Evolutionary conservation across 2,113 vertebrate genomes (phyloP).

Genomic region (Cochlearius cochlearius): DNA sequence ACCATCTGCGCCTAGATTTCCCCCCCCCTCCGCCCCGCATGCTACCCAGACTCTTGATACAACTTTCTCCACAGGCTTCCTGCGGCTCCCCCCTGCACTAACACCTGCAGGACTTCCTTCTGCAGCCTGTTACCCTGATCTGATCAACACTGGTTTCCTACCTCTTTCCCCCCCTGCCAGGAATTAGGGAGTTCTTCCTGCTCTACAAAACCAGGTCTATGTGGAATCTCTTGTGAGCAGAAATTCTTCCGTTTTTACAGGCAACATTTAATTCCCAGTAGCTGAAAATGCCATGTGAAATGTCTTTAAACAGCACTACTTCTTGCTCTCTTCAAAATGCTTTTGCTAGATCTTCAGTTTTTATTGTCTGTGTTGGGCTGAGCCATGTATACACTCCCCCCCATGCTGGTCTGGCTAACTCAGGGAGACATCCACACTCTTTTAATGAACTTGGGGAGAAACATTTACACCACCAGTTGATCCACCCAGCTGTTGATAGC

Average conservation of each 20-base stretch:
- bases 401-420: too few relatives aligned
- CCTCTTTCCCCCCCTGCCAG: rapidly evolving
- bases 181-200: not conserved
- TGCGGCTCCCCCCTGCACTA: not conserved
- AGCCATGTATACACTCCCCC: too few relatives aligned
- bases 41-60: not conserved
- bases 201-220: not conserved
- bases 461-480: too few relatives aligned
- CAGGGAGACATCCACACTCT: too few relatives aligned
- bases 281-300: not conserved
- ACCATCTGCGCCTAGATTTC: not conserved
- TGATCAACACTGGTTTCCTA: not conserved
- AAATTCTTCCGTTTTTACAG: not conserved
- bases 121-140: not conserved
- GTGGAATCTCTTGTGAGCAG: not conserved
- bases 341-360: too few relatives aligned
- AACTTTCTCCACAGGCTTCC: not conserved
- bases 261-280: not conserved
- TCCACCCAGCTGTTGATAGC: too few relatives aligned
- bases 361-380: too few relatives aligned
- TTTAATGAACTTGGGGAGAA: too few relatives aligned
- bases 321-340: too few relatives aligned
- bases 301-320: too few relatives aligned
- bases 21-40: rapidly evolving
- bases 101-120: not conserved